Conservation (phyloP, 2,113 vertebrate species). For the Hydrolagus affinis region DNA sequence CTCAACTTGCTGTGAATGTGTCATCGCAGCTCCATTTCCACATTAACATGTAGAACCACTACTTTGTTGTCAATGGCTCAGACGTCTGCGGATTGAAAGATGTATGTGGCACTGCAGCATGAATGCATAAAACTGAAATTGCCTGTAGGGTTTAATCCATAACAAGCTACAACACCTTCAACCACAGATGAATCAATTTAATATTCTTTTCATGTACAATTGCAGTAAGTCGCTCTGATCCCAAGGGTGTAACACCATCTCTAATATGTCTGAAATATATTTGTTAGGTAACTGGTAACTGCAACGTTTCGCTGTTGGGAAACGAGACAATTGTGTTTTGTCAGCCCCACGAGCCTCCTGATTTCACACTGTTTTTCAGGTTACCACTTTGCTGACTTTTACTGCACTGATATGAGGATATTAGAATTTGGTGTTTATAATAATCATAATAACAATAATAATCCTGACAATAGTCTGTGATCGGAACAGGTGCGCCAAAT, state of each 20-base stretch:
- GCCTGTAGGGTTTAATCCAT: background rate
- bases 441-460: too few relatives aligned
- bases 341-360: background rate
- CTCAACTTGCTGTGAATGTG: background rate
- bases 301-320: background rate
- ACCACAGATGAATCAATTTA: conserved; percentile 6
- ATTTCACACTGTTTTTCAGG: too few relatives aligned
- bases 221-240: conserved; percentile 17
- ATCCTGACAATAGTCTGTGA: too few relatives aligned
- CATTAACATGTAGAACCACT: background rate
- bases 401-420: too few relatives aligned
- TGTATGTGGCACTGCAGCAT: background rate
- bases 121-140: background rate
- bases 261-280: conserved; percentile 16
- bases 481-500: too few relatives aligned
- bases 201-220: conserved; percentile 20
- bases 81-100: background rate
- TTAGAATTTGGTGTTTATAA: too few relatives aligned
- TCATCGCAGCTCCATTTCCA: background rate
- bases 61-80: background rate
- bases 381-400: too few relatives aligned
- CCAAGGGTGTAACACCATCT: conserved; percentile 7
- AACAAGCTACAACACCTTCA: conserved; percentile 6
- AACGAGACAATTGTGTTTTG: background rate
- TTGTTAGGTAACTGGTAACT: conserved; percentile 12